Evolutionary conservation across 2,888 invertebrate species (phyloP).

Genomic region (Ganaspis brasiliensis): DNA sequence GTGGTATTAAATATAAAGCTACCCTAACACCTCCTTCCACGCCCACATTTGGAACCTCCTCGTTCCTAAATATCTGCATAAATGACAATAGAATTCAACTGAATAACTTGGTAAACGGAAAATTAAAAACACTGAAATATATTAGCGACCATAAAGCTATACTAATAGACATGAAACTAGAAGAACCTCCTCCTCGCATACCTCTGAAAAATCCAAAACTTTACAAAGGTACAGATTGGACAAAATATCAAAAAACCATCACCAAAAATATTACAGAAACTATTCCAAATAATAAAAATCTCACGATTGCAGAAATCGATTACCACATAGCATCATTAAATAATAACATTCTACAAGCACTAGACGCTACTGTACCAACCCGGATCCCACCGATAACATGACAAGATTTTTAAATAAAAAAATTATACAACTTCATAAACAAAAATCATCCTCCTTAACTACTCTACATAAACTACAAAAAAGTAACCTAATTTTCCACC

Average conservation of each 20-base stretch:
- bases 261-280: background rate
- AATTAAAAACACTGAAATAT: too few relatives aligned
- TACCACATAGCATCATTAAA: background rate
- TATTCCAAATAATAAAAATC: background rate
- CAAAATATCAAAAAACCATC: background rate
- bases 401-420: too few relatives aligned
- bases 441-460: too few relatives aligned
- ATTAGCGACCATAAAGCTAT: background rate
- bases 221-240: slow-evolving; percentile 1
- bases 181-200: background rate
- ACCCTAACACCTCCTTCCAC: background rate
- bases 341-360: background rate
- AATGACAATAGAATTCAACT: background rate
- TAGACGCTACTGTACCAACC: too few relatives aligned
- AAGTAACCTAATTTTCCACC: too few relatives aligned
- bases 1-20: background rate
- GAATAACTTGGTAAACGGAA: background rate
- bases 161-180: background rate
- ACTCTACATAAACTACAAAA: too few relatives aligned
- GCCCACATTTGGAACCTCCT: background rate
- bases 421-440: too few relatives aligned
- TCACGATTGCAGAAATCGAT: background rate
- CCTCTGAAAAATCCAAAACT: background rate
- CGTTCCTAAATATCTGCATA: background rate
- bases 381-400: too few relatives aligned